Percentiles rank a stretch among this genome's conserved stretches.
Evolutionary conservation across 2,888 invertebrate species (phyloP).

Genomic region (Oscheius sp.): DNA sequence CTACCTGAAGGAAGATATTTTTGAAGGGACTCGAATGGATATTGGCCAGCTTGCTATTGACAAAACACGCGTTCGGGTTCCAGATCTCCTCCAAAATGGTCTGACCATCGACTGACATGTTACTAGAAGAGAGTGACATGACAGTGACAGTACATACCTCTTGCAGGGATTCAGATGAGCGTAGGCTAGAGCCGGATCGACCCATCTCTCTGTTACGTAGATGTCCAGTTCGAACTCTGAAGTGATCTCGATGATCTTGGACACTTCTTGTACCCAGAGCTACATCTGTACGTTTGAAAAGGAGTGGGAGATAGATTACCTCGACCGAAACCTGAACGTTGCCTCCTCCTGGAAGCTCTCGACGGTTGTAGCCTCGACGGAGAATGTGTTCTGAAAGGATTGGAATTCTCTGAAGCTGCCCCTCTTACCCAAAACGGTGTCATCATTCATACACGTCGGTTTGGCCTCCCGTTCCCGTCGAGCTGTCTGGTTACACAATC

Average conservation of each 20-base stretch:
- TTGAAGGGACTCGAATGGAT: constrained; percentile 71
- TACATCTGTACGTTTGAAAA: constrained; percentile 41
- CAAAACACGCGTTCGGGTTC: constrained; percentile 72
- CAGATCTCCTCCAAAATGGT: constrained; percentile 68
- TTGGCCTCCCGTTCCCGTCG: neutral
- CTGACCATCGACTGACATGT: constrained; percentile 72
- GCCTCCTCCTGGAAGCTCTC: constrained; percentile 68
- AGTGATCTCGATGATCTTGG: constrained; percentile 73
- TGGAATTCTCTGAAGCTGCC: neutral
- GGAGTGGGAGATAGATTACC: constrained; percentile 41
- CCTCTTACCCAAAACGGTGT: constrained; percentile 20
- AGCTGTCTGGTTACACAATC: constrained; percentile 5
- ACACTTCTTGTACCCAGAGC: constrained; percentile 74
- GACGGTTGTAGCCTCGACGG: constrained; percentile 64
- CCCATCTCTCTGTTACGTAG: constrained; percentile 73
- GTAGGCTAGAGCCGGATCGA: constrained; percentile 69
- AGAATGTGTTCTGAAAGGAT: constrained; percentile 53
- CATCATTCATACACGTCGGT: constrained; percentile 28
- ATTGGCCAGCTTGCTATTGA: constrained; percentile 69
- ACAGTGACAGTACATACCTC: constrained; percentile 48
- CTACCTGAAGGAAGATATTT: constrained; percentile 70
- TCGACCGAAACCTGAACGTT: constrained; percentile 70
- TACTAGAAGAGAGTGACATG: constrained; percentile 50
- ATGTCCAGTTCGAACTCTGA: constrained; percentile 73
- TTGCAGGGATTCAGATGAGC: constrained; percentile 72